Conservation (phyloP, 2,888 invertebrate species). For the Apotomis betuletana region DNA sequence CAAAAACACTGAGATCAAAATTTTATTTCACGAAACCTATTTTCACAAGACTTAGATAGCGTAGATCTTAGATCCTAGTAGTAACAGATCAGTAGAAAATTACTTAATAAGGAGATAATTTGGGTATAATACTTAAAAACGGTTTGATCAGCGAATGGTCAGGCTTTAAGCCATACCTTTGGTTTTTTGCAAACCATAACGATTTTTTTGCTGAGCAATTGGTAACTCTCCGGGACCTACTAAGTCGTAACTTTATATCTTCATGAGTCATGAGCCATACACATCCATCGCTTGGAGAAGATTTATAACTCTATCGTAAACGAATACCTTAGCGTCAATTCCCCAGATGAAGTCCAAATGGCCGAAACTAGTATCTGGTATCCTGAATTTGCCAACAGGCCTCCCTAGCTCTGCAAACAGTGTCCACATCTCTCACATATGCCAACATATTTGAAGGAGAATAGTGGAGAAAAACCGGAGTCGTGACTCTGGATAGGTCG, state of each 20-base stretch:
- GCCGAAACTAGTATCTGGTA: slow-evolving; percentile 84
- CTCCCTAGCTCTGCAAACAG: slow-evolving; percentile 81
- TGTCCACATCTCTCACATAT: slow-evolving; percentile 79
- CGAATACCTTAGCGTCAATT: slow-evolving; percentile 81
- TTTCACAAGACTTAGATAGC: too few relatives aligned
- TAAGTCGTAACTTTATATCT: neutral
- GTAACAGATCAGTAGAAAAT: too few relatives aligned
- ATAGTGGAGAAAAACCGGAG: slow-evolving; percentile 86
- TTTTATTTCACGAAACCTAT: too few relatives aligned
- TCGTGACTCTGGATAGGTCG: slow-evolving; percentile 79
- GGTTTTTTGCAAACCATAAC: too few relatives aligned
- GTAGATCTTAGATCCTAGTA: too few relatives aligned
- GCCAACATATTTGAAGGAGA: slow-evolving; percentile 87
- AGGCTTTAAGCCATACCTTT: too few relatives aligned
- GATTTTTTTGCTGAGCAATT: too few relatives aligned
- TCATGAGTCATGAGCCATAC: slow-evolving; percentile 41
- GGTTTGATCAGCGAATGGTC: too few relatives aligned
- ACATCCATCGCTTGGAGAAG: slow-evolving; percentile 75
- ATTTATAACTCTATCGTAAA: slow-evolving; percentile 83
- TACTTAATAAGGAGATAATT: too few relatives aligned
- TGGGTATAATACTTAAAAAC: too few relatives aligned
- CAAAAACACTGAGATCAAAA: too few relatives aligned
- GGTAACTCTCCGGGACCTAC: too few relatives aligned
- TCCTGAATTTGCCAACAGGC: slow-evolving; percentile 81
- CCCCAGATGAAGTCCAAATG: slow-evolving; percentile 89